A percentile compares a stretch with the other conserved stretches of the same genome.
These are phyloP conservation scores for Ciconia stormi DNA, from an alignment of 2,113 vertebrate species.

Conservation along the genomic window DNA sequence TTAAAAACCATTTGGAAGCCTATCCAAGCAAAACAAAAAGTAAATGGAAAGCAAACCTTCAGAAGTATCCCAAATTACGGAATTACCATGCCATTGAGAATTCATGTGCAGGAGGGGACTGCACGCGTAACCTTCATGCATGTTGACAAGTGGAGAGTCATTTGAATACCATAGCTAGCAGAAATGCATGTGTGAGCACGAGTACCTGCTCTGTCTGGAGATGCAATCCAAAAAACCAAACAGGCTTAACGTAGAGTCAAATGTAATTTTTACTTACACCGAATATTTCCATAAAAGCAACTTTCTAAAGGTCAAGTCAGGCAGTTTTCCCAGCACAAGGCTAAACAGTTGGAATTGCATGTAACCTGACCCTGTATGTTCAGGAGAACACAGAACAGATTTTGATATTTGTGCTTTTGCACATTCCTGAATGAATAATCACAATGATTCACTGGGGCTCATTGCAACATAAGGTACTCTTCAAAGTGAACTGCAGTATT, in stretches of 20 bases:
- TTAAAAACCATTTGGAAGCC: background rate
- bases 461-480: slow-evolving; percentile 31
- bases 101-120: background rate
- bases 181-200: background rate
- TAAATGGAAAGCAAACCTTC: slow-evolving; percentile 26
- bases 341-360: background rate
- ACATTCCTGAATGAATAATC: slow-evolving; percentile 49
- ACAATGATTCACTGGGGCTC: slow-evolving; percentile 25
- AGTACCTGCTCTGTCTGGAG: background rate
- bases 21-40: slow-evolving; percentile 7
- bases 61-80: background rate
- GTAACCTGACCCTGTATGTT: background rate
- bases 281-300: background rate
- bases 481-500: slow-evolving; percentile 12
- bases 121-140: fast-evolving
- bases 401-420: slow-evolving; percentile 37
- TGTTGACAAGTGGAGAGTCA: background rate
- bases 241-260: background rate
- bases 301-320: background rate
- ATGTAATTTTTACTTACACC: background rate
- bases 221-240: background rate
- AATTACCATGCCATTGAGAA: background rate
- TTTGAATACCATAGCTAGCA: background rate
- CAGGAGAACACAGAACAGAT: slow-evolving; percentile 18
- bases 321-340: background rate